A percentile compares a stretch with the other conserved stretches of the same genome.
phyloP scores from a whole-genome alignment of 2,113 vertebrate species.

The Pardalotus punctatus region DNA sequence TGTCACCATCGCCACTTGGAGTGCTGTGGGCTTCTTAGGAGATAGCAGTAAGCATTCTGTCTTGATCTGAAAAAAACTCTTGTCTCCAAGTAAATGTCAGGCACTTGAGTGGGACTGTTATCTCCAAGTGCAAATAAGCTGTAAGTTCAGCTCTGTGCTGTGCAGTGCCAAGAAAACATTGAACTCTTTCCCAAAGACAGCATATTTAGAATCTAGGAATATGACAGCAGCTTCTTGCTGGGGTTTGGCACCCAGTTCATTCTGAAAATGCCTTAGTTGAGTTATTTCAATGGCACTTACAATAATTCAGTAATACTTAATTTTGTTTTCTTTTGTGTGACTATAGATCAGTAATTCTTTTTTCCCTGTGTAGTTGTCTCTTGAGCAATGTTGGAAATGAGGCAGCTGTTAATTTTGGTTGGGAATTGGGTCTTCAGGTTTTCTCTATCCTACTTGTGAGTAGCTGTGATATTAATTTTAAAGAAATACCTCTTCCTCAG shows the following conservation, averaged over 20 bases:
- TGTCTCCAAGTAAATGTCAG: not conserved
- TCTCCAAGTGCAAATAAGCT: not conserved
- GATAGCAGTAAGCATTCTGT: not conserved
- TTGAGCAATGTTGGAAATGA: not conserved
- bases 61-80: not conserved
- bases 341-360: not conserved
- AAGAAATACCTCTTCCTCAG: not conserved
- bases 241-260: not conserved
- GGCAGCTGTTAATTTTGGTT: not conserved
- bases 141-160: not conserved
- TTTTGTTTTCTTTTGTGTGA: not conserved
- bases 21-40: not conserved
- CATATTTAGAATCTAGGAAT: not conserved
- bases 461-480: not conserved
- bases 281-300: not conserved
- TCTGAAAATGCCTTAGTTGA: not conserved
- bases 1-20: not conserved
- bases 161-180: not conserved
- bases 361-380: not conserved
- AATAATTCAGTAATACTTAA: not conserved
- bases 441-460: not conserved
- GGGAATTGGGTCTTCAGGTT: not conserved
- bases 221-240: not conserved
- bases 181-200: not conserved
- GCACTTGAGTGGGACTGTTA: not conserved